phyloP scores from a whole-genome alignment of 2,888 invertebrate genomes.

The Microchrysa polita region DNA sequence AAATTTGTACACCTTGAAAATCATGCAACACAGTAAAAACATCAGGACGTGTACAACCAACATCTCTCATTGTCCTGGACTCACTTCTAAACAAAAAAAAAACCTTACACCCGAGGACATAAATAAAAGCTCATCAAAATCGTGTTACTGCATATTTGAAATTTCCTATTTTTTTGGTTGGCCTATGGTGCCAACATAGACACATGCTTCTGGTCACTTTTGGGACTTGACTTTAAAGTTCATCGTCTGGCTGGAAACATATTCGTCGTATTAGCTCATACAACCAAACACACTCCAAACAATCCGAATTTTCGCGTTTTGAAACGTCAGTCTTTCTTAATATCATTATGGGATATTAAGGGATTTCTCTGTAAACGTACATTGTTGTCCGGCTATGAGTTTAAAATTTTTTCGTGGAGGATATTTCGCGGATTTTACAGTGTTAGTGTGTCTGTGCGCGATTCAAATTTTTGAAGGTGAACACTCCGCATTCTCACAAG shows the following conservation, averaged over 20 bases:
- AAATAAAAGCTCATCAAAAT: slow-evolving; percentile 51
- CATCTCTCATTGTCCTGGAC: not conserved
- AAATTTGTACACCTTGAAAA: too few relatives aligned
- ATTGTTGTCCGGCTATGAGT: slow-evolving; percentile 7
- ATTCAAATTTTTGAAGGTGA: not conserved
- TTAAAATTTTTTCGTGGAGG: too few relatives aligned
- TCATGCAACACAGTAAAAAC: too few relatives aligned
- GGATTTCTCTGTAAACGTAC: not conserved
- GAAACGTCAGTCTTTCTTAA: slow-evolving; percentile 25
- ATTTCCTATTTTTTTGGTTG: slow-evolving; percentile 1
- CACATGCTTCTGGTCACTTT: too few relatives aligned
- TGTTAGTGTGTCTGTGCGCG: not conserved
- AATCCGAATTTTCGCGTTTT: too few relatives aligned
- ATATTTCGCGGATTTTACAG: slow-evolving; percentile 1
- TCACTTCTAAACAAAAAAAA: too few relatives aligned
- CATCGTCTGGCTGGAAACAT: not conserved
- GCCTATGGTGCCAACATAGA: not conserved
- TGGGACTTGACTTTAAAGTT: too few relatives aligned
- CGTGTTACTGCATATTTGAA: slow-evolving; percentile 47
- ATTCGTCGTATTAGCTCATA: not conserved
- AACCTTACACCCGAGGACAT: slow-evolving; percentile 44
- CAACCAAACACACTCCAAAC: too few relatives aligned
- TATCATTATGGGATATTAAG: slow-evolving; percentile 28
- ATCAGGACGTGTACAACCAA: slow-evolving; percentile 10
- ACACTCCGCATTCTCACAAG: too few relatives aligned